phyloP scores from a whole-genome alignment of 1,140 invertebrate genomes.

The Helicorthomorpha holstii region DNA sequence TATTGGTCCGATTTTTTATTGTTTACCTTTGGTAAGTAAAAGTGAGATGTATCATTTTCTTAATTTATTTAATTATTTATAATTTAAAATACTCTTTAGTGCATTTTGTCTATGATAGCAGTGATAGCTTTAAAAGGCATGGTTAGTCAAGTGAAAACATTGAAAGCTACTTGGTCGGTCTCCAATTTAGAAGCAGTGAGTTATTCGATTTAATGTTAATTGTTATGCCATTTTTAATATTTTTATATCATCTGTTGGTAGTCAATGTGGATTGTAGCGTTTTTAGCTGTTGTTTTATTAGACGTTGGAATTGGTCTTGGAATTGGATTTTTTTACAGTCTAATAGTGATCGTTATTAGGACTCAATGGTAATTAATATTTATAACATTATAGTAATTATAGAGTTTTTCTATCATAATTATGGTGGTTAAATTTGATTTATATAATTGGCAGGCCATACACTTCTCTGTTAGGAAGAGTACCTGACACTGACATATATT shows the following conservation, averaged over 20 bases:
- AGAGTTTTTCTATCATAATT: background rate
- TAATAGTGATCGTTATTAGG: slow-evolving; percentile 15
- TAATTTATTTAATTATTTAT: background rate
- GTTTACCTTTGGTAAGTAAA: slow-evolving; percentile 6
- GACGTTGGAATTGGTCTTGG: slow-evolving; percentile 69
- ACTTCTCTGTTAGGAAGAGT: slow-evolving; percentile 43
- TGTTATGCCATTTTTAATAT: slow-evolving; percentile 2
- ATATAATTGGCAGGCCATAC: slow-evolving; percentile 12
- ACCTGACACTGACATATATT: slow-evolving; percentile 53
- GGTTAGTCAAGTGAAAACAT: slow-evolving; percentile 59
- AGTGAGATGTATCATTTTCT: background rate
- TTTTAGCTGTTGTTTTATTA: slow-evolving; percentile 50
- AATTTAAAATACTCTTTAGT: slow-evolving; percentile 26
- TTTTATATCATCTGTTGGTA: slow-evolving; percentile 6
- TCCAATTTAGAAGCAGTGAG: slow-evolving; percentile 56
- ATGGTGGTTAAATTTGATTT: background rate
- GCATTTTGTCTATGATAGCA: slow-evolving; percentile 72
- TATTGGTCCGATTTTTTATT: slow-evolving; percentile 1
- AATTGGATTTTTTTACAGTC: slow-evolving; percentile 9
- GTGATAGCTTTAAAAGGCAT: slow-evolving; percentile 77
- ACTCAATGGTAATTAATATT: background rate
- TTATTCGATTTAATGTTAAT: slow-evolving; percentile 5
- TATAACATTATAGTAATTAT: no score
- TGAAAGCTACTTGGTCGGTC: slow-evolving; percentile 51
- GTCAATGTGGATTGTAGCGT: slow-evolving; percentile 28